Evolutionary conservation across 30 jellyfish, hydroid and myxozoan genomes (phyloP), one percentile per base, ranked within the genome.

Genomic region (Aurelia aurita): DNA sequence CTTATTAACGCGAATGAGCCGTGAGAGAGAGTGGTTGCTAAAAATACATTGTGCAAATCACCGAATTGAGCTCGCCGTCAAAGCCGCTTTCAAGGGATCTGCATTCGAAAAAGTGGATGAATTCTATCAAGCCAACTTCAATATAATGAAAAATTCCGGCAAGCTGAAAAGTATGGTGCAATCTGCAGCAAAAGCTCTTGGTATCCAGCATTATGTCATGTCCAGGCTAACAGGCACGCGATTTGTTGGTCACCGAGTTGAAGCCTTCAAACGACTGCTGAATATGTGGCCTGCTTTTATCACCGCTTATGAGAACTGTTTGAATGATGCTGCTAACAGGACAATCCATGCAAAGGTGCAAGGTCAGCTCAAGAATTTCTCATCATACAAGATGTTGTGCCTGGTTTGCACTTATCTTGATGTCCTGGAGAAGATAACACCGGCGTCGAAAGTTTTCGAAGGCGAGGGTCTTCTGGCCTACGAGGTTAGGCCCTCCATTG

Each of bases 221-320:
- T 7, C 88, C 2, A 90, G 43, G 63, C 28, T 84, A 21, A 72
- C 82, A 9, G 97, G 96, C 35, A 90, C 97, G 14, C 27, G 90
- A 31, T 90, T 85, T 57, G 75, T 90, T 67, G 88, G 97, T 16
- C 97, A 90, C 72, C 27, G 94, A 58, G 28, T 45, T 3, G 32
- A 27, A 11, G 97, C 97, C 64, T 90, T 55, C 31, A 68, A 76
- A 34, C 34, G 82, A 23, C 55, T 90, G 25, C 77, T 90, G 35
- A 61, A 60, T 55, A 75, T 84, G 86, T 90, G 97, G 97, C 90
- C 94, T 8, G 76, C 97, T 19, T 58, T 90, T 45, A 73, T 58
- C 2, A 45, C 74, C 5, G 97, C 87, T 11, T 90, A 79, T 62
- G 97, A 90, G 35, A 84, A 84, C 72, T 18, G 45, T 32, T 19